phyloP scores from a whole-genome alignment of 2,797 vertebrate genomes.

The Poecile montanus region DNA sequence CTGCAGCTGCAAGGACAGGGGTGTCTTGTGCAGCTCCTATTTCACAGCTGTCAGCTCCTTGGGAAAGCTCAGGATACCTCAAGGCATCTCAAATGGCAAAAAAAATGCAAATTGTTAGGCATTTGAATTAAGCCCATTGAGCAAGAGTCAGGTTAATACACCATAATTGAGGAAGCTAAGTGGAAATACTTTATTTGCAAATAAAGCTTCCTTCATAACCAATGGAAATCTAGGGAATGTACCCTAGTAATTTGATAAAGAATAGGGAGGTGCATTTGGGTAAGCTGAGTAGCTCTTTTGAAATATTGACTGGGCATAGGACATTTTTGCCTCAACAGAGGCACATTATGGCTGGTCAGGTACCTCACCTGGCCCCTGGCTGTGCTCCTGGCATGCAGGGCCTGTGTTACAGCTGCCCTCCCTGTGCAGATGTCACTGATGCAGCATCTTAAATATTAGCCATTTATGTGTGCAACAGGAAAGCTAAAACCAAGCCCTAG shows the following conservation, averaged over 20 bases:
- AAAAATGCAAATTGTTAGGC: neutral
- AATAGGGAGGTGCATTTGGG: neutral
- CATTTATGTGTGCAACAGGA: neutral
- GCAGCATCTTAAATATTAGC: neutral
- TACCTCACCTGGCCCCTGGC: neutral
- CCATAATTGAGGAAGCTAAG: neutral
- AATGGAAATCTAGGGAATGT: neutral
- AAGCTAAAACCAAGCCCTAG: neutral
- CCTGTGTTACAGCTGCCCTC: neutral
- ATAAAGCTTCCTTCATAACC: neutral
- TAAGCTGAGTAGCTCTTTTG: neutral
- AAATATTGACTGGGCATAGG: neutral
- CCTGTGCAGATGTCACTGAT: neutral
- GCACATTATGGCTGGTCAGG: rapidly evolving
- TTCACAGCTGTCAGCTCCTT: neutral
- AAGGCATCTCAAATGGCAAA: neutral
- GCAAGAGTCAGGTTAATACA: neutral
- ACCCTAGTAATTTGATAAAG: neutral
- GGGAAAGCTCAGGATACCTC: neutral
- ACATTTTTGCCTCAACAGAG: neutral
- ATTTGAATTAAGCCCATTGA: neutral
- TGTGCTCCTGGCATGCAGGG: neutral
- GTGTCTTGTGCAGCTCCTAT: neutral
- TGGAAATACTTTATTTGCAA: neutral
- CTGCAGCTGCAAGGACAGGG: neutral